phyloP scores from a whole-genome alignment of 1,140 invertebrate species.

The Eriosoma lanigerum region DNA sequence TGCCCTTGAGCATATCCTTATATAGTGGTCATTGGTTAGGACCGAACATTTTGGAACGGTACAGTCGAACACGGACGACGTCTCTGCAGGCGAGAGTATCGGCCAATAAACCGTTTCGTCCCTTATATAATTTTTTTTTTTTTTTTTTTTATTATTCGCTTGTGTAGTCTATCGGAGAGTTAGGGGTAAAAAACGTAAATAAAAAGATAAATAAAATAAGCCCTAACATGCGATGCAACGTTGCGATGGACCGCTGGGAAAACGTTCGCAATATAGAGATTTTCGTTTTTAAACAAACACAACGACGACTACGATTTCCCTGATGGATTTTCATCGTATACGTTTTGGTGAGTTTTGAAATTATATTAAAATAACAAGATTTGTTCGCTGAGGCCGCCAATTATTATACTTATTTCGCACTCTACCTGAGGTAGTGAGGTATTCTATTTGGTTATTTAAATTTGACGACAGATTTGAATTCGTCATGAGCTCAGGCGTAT shows the following conservation, averaged over 20 bases:
- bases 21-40: too few species aligned
- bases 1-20: neutral
- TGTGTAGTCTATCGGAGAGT: neutral
- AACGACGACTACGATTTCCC: constrained; percentile 1
- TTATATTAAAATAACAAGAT: neutral
- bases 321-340: neutral
- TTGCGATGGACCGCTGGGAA: neutral
- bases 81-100: constrained; percentile 25
- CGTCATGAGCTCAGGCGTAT: too few species aligned
- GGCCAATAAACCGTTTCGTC: constrained; percentile 32
- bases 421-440: too few species aligned
- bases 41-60: neutral
- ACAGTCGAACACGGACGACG: neutral
- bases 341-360: neutral
- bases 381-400: neutral
- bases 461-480: too few species aligned
- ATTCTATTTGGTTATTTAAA: too few species aligned
- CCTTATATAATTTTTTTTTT: too few species aligned
- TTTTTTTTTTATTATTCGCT: constrained; percentile 3
- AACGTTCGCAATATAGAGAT: neutral
- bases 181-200: neutral
- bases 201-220: constrained; percentile 22
- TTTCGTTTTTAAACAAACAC: constrained; percentile 25
- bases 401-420: neutral
- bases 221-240: neutral